Conservation (phyloP, 2,888 invertebrate species). For the Piscicola geometra region DNA sequence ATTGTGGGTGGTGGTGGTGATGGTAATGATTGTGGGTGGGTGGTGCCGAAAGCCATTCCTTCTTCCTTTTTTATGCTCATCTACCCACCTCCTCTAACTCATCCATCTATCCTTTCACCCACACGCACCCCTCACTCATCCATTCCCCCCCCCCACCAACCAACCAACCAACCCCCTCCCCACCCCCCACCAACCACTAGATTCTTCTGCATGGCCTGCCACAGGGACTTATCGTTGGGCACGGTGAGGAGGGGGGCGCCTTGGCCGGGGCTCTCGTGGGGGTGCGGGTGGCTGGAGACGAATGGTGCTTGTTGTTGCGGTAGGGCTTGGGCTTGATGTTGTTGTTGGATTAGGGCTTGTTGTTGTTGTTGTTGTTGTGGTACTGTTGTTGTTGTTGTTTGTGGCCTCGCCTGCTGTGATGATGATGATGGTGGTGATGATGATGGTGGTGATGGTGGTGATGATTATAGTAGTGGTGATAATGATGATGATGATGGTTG, state of each 20-base stretch:
- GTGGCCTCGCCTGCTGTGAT: not conserved
- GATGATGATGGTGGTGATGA: not conserved
- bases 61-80: too few species aligned
- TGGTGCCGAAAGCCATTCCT: too few species aligned
- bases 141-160: too few species aligned
- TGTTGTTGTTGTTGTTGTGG: not conserved
- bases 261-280: not conserved
- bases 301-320: not conserved
- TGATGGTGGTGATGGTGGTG: not conserved
- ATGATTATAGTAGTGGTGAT: not conserved
- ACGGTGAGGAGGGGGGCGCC: conserved; percentile 35
- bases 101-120: too few species aligned
- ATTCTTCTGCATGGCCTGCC: conserved; percentile 41
- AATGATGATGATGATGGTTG: too few species aligned
- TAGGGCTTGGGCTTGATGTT: not conserved
- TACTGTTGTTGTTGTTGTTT: conserved; percentile 1
- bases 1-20: too few species aligned
- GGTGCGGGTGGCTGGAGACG: not conserved
- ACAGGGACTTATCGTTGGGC: conserved; percentile 38
- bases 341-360: conserved; percentile 5
- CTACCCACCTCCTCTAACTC: too few species aligned
- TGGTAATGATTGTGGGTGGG: too few species aligned
- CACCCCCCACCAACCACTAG: conserved; percentile 39
- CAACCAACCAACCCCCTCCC: too few species aligned
- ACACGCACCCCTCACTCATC: too few species aligned